These are phyloP conservation scores for Adoxophyes honmai DNA, from an alignment of 1,140 invertebrate species.

Conservation along the genomic window DNA sequence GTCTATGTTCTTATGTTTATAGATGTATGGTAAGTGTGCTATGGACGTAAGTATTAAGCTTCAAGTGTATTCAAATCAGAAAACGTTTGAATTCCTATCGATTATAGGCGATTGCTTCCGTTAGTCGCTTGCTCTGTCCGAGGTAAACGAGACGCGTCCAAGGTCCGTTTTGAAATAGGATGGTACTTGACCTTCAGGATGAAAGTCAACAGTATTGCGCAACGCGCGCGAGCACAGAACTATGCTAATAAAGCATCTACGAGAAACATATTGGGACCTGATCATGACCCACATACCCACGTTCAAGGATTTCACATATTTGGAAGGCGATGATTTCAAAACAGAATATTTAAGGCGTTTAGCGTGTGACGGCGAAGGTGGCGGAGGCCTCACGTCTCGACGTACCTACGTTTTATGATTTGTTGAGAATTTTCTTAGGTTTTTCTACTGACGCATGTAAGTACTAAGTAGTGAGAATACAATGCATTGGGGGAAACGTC, in stretches of 20 bases:
- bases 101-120: constrained; percentile 56
- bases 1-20: constrained; percentile 3
- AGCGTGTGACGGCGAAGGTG: constrained; percentile 43
- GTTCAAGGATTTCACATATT: constrained; percentile 77
- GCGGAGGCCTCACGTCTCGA: constrained; percentile 15
- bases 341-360: constrained; percentile 68
- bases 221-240: constrained; percentile 57
- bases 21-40: not conserved
- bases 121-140: constrained; percentile 56
- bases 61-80: constrained; percentile 2
- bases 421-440: not conserved
- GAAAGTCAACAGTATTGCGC: constrained; percentile 74
- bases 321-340: constrained; percentile 73
- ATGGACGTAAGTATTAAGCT: not conserved
- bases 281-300: constrained; percentile 70
- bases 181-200: constrained; percentile 76
- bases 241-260: constrained; percentile 66
- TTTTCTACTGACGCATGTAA: not conserved
- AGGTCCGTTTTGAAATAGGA: constrained; percentile 76
- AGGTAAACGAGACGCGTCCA: constrained; percentile 69
- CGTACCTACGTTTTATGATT: not conserved
- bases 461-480: not conserved
- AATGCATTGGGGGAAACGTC: not conserved
- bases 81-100: constrained; percentile 44
- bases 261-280: constrained; percentile 67